Conservation (phyloP, 2,888 invertebrate species). For the Podotricha telesiphe region DNA sequence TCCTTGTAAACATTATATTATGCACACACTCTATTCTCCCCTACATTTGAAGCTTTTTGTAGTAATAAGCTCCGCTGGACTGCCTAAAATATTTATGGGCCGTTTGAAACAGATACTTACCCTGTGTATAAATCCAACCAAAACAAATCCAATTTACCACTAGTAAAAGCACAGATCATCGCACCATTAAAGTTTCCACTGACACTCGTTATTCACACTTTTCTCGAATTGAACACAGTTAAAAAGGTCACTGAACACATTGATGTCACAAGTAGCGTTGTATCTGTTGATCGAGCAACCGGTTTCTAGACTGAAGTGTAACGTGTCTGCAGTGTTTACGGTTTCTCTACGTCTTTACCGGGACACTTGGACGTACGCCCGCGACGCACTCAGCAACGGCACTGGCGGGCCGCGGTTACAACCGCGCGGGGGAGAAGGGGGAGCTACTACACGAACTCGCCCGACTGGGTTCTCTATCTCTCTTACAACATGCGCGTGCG, state of each 20-base stretch:
- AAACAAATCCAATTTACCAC: conserved; percentile 65
- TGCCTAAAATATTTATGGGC: conserved; percentile 51
- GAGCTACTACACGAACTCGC: conserved; percentile 69
- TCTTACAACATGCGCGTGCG: conserved; percentile 74
- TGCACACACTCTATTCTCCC: conserved; percentile 73
- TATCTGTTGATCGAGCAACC: conserved; percentile 67
- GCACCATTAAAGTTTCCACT: conserved; percentile 52
- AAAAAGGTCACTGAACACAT: conserved; percentile 62
- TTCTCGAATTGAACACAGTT: conserved; percentile 55
- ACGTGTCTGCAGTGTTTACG: conserved; percentile 59
- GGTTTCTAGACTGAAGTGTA: conserved; percentile 71
- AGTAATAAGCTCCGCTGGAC: conserved; percentile 50
- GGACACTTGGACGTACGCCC: conserved; percentile 56
- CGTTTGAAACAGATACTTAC: conserved; percentile 58
- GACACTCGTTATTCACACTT: conserved; percentile 51
- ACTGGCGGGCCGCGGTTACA: conserved; percentile 62
- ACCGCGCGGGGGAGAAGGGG: conserved; percentile 54
- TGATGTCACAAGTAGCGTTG: conserved; percentile 61
- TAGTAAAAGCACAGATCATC: conserved; percentile 61
- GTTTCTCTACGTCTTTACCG: conserved; percentile 47
- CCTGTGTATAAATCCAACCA: conserved; percentile 57
- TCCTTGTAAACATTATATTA: conserved; percentile 75
- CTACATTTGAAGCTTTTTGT: conserved; percentile 68
- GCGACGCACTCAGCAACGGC: conserved; percentile 66
- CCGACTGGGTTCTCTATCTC: conserved; percentile 71